phyloP scores from a whole-genome alignment of 2,113 vertebrate species.

The Phyllopteryx taeniolatus region DNA sequence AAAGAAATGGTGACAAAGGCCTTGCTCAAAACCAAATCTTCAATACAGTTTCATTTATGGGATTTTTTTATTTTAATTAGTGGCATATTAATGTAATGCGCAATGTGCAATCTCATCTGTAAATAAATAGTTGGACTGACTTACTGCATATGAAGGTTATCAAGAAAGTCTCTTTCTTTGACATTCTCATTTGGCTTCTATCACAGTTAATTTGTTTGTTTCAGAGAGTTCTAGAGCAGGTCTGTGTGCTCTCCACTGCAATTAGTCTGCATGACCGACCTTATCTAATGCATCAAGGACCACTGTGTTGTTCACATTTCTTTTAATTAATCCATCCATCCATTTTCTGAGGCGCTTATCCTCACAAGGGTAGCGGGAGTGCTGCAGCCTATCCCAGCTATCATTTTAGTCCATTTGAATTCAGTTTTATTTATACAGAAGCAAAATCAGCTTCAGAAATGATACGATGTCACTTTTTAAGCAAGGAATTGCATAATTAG shows the following conservation, averaged over 20 bases:
- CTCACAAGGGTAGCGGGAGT: too few species aligned
- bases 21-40: constrained; percentile 20
- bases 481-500: too few species aligned
- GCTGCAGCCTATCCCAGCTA: too few species aligned
- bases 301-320: constrained; percentile 25
- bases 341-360: too few species aligned
- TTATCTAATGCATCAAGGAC: constrained; percentile 34
- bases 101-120: not conserved
- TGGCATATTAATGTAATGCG: not conserved
- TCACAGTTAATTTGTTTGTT: constrained; percentile 14
- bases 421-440: not conserved
- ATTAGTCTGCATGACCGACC: constrained; percentile 40
- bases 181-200: not conserved
- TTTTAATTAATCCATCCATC: constrained; percentile 11
- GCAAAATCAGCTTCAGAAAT: not conserved
- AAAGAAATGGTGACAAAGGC: constrained; percentile 24
- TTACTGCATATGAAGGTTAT: not conserved
- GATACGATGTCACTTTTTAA: not conserved
- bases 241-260: constrained; percentile 28
- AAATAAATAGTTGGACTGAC: not conserved
- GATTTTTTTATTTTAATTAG: not conserved
- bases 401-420: not conserved
- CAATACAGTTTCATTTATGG: constrained; percentile 13
- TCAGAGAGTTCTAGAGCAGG: constrained; percentile 10
- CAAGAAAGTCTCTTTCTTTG: not conserved